These are phyloP conservation scores for Sinella curviseta DNA, from an alignment of 1,140 invertebrate genomes.

Conservation along the genomic window DNA sequence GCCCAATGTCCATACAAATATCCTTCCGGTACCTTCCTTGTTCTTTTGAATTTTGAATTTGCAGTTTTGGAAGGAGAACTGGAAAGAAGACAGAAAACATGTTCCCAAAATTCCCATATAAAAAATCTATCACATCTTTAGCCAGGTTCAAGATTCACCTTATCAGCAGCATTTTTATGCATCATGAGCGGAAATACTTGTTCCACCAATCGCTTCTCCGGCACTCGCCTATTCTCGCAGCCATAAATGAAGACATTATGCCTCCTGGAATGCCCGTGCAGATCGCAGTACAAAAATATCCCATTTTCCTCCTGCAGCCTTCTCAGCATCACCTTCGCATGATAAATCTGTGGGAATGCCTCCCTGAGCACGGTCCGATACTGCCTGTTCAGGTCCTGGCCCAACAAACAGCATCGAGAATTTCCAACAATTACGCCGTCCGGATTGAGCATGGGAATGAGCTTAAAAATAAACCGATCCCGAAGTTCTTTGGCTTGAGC, in stretches of 20 bases:
- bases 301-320: constrained; percentile 87
- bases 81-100: constrained; percentile 52
- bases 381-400: constrained; percentile 83
- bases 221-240: constrained; percentile 80
- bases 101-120: too few relatives aligned
- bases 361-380: constrained; percentile 79
- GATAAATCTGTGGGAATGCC: constrained; percentile 90
- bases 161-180: constrained; percentile 77
- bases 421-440: constrained; percentile 67
- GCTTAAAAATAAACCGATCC: constrained; percentile 91
- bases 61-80: constrained; percentile 92
- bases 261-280: constrained; percentile 90
- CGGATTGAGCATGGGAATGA: constrained; percentile 93
- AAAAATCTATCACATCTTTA: too few relatives aligned
- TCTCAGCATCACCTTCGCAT: constrained; percentile 69
- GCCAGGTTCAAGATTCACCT: too few relatives aligned
- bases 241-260: constrained; percentile 96
- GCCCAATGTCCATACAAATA: constrained; percentile 92
- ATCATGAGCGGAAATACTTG: constrained; percentile 90
- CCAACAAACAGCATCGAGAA: constrained; percentile 82
- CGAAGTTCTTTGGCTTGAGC: constrained; percentile 67
- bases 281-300: constrained; percentile 89
- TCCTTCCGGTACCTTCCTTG: constrained; percentile 88
- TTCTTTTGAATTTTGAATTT: constrained; percentile 88
- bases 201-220: constrained; percentile 76